phyloP scores from a whole-genome alignment of 1,140 invertebrate species.

The Drosophila ananassae region DNA sequence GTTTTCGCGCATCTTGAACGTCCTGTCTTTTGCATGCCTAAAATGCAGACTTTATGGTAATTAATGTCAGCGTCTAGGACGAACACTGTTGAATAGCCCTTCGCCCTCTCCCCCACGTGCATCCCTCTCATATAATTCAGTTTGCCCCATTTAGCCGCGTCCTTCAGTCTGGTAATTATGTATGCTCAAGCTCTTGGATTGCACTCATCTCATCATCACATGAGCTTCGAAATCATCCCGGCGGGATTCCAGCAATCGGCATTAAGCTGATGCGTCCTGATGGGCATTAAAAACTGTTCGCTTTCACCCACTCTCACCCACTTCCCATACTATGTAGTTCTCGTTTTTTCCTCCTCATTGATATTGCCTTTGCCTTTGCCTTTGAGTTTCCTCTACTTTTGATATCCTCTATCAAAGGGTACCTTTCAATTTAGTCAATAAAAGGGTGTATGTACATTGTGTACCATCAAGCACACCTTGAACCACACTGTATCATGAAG shows the following conservation, averaged over 20 bases:
- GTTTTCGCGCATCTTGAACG: conserved; percentile 19
- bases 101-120: background rate
- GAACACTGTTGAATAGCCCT: background rate
- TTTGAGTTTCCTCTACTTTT: background rate
- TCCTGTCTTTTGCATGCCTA: conserved; percentile 21
- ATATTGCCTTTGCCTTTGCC: conserved; percentile 3
- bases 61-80: conserved; percentile 21
- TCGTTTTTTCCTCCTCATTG: conserved; percentile 11
- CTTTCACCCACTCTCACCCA: background rate
- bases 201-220: conserved; percentile 41
- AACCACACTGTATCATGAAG: no score
- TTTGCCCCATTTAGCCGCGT: conserved; percentile 12
- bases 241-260: conserved; percentile 30
- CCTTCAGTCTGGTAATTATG: conserved; percentile 42
- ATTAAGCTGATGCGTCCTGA: conserved; percentile 42
- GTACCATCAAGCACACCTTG: no score
- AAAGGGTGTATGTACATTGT: no score
- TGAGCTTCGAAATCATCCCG: conserved; percentile 3
- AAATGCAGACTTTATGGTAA: conserved; percentile 52
- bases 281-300: conserved; percentile 44
- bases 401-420: background rate
- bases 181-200: conserved; percentile 45
- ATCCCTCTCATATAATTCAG: background rate
- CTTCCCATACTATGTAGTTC: conserved; percentile 22
- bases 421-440: background rate